Conservation (phyloP, 2,888 invertebrate genomes). For the Drosophila ezoana region DNA sequence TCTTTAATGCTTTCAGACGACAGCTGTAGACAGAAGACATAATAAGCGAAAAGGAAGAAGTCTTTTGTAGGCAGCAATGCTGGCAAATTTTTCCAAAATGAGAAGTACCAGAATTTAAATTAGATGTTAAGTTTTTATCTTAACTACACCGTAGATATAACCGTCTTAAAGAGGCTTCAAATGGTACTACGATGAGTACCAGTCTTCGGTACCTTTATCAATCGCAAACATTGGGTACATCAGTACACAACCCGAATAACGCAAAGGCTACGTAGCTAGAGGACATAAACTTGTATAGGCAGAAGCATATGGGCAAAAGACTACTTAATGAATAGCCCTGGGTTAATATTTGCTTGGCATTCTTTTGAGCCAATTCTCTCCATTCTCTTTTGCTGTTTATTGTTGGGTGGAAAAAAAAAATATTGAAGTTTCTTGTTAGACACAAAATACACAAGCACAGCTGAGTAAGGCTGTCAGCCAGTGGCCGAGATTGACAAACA, state of each 20-base stretch:
- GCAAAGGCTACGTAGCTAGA: conserved; percentile 11
- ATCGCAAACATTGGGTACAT: conserved; percentile 51
- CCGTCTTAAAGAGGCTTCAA: conserved; percentile 10
- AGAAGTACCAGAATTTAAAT: conserved; percentile 60
- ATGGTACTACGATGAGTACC: conserved; percentile 22
- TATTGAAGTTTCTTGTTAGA: conserved; percentile 74
- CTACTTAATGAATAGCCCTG: conserved; percentile 77
- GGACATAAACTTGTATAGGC: conserved; percentile 19
- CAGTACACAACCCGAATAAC: conserved; percentile 22
- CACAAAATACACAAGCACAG: conserved; percentile 39
- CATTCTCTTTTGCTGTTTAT: conserved; percentile 53
- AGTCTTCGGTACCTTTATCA: conserved; percentile 38
- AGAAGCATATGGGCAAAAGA: conserved; percentile 73
- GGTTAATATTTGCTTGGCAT: conserved; percentile 72
- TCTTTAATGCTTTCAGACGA: conserved; percentile 57
- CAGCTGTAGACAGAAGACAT: conserved; percentile 65
- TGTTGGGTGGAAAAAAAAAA: conserved; percentile 68
- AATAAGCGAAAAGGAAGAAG: conserved; percentile 48
- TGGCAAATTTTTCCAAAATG: conserved; percentile 39
- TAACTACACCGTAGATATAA: too few species aligned
- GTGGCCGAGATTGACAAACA: conserved; percentile 47
- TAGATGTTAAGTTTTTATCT: conserved; percentile 39
- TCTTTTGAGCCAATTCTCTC: conserved; percentile 42
- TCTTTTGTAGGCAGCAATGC: conserved; percentile 25
- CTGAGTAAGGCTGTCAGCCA: conserved; percentile 25